Conservation (phyloP, 2,797 vertebrate species). For the Ctenopoma multispine region DNA sequence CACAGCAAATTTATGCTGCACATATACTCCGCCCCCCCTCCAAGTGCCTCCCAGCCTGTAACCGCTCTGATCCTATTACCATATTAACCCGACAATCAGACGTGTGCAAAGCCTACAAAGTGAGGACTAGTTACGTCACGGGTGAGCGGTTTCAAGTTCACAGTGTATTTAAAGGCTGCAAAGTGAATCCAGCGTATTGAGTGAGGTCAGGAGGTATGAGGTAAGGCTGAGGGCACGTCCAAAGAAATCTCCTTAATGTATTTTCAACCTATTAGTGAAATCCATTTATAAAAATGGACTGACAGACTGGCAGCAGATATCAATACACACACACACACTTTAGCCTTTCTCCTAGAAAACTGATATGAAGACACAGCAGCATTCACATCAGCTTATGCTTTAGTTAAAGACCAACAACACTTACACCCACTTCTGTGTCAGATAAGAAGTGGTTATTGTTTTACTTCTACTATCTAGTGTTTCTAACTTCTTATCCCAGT, state of each 20-base stretch:
- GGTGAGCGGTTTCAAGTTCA: constrained; percentile 27
- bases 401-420: background rate
- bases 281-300: background rate
- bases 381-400: too few species aligned
- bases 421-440: background rate
- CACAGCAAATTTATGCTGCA: constrained; percentile 24
- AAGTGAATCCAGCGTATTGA: constrained; percentile 31
- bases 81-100: constrained; percentile 40
- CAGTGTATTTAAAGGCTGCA: constrained; percentile 36
- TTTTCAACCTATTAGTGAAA: constrained; percentile 29
- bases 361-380: too few species aligned
- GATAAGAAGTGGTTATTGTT: background rate
- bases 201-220: constrained; percentile 27
- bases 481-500: background rate
- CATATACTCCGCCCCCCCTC: constrained; percentile 16
- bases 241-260: constrained; percentile 28
- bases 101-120: constrained; percentile 23
- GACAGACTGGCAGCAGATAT: background rate
- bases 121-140: constrained; percentile 8
- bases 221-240: constrained; percentile 25
- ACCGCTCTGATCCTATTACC: constrained; percentile 42
- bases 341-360: background rate
- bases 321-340: background rate
- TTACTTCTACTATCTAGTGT: background rate
- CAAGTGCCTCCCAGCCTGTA: constrained; percentile 21